Evolutionary conservation across 2,113 vertebrate species (phyloP).

Genomic region (Falcunculus frontatus): DNA sequence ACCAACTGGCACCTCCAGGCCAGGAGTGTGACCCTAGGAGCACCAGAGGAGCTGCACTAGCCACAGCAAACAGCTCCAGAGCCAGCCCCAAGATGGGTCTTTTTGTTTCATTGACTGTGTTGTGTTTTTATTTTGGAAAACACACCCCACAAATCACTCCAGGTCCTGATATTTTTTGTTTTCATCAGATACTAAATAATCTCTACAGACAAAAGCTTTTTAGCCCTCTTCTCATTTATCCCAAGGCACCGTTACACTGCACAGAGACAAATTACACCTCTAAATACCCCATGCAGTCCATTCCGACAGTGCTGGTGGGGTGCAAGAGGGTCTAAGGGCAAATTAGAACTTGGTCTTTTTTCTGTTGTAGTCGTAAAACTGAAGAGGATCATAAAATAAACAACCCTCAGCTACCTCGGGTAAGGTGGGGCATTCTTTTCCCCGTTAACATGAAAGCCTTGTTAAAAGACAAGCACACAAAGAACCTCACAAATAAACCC

Average conservation of each 20-base stretch:
- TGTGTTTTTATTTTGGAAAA: not conserved
- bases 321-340: not conserved
- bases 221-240: not conserved
- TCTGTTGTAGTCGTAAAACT: not conserved
- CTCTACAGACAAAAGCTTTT: not conserved
- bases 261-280: not conserved
- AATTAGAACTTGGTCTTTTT: not conserved
- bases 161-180: not conserved
- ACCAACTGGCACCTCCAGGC: not conserved
- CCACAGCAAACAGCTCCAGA: not conserved
- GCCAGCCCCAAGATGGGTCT: accelerated
- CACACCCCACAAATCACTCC: not conserved
- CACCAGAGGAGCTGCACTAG: not conserved
- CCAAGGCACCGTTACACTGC: not conserved
- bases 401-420: not conserved
- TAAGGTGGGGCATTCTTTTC: constrained; percentile 32
- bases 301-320: not conserved
- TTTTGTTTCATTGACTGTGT: not conserved
- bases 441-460: constrained; percentile 4
- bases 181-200: not conserved
- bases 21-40: not conserved
- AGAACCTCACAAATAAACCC: constrained; percentile 26
- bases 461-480: constrained; percentile 31
- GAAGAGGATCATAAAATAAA: not conserved
- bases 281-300: not conserved